These are phyloP conservation scores for Hemicentrotus pulcherrimus DNA, from an alignment of 35 echinoderm and acorn worm species.

Conservation along the genomic window DNA sequence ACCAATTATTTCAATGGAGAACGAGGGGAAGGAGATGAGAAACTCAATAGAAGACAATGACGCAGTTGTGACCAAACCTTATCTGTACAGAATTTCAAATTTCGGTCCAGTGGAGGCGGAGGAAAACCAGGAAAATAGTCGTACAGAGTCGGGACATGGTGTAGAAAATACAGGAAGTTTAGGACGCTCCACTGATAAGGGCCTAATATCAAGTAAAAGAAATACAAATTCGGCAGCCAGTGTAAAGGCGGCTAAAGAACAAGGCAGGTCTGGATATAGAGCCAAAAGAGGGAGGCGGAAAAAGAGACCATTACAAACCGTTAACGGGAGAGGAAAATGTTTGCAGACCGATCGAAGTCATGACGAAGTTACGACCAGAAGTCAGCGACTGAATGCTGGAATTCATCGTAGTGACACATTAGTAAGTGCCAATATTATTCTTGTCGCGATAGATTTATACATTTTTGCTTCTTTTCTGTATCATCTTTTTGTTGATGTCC, in stretches of 20 bases:
- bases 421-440: background rate
- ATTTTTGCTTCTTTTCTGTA: background rate
- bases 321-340: background rate
- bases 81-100: background rate
- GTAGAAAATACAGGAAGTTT: background rate
- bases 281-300: background rate
- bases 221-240: background rate
- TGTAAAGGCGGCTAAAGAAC: background rate
- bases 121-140: background rate
- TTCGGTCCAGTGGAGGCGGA: background rate
- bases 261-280: background rate
- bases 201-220: background rate
- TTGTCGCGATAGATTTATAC: no score
- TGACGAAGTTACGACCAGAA: background rate
- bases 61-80: background rate
- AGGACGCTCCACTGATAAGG: background rate
- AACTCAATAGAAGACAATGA: background rate
- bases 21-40: background rate
- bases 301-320: background rate
- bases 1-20: background rate
- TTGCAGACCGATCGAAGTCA: background rate
- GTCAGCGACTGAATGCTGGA: constrained; percentile 33
- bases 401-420: constrained; percentile 1
- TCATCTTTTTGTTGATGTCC: no score
- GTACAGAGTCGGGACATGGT: background rate